A percentile compares a stretch with the other conserved stretches of the same genome.
Conservation (phyloP, 2,888 invertebrate species). For the Nysson spinosus region DNA sequence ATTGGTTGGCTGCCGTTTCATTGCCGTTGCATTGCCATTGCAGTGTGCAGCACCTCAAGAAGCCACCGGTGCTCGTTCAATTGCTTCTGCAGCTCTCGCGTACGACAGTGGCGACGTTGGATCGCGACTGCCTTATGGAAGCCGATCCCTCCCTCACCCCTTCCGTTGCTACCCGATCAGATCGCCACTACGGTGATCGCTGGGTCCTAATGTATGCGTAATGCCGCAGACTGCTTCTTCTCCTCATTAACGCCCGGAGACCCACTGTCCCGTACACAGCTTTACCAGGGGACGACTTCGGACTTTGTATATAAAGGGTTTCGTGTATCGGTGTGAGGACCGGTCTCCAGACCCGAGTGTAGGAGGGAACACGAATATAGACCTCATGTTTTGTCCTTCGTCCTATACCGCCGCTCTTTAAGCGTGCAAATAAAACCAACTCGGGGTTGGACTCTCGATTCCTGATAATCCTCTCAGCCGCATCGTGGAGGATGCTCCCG, state of each 20-base stretch:
- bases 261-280: slow-evolving; percentile 1
- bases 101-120: slow-evolving; percentile 34
- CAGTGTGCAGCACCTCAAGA: neutral
- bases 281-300: slow-evolving; percentile 18
- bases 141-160: too few relatives aligned
- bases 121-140: slow-evolving; percentile 24
- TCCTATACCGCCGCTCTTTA: slow-evolving; percentile 35
- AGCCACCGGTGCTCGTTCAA: slow-evolving; percentile 1
- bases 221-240: slow-evolving; percentile 68
- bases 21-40: too few relatives aligned
- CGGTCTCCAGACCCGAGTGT: slow-evolving; percentile 18
- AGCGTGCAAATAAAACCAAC: slow-evolving; percentile 50
- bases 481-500: slow-evolving; percentile 13
- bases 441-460: slow-evolving; percentile 37
- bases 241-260: slow-evolving; percentile 74
- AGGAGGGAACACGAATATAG: slow-evolving; percentile 62
- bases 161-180: slow-evolving; percentile 65
- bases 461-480: slow-evolving; percentile 47
- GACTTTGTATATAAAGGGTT: neutral
- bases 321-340: slow-evolving; percentile 17
- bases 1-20: too few relatives aligned
- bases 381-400: slow-evolving; percentile 69
- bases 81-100: slow-evolving; percentile 14
- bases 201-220: slow-evolving; percentile 75
- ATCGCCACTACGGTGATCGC: slow-evolving; percentile 66